Percentiles rank a stretch among this genome's conserved stretches.
Conservation (phyloP, 2,888 invertebrate species). For the Catocala nupta region DNA sequence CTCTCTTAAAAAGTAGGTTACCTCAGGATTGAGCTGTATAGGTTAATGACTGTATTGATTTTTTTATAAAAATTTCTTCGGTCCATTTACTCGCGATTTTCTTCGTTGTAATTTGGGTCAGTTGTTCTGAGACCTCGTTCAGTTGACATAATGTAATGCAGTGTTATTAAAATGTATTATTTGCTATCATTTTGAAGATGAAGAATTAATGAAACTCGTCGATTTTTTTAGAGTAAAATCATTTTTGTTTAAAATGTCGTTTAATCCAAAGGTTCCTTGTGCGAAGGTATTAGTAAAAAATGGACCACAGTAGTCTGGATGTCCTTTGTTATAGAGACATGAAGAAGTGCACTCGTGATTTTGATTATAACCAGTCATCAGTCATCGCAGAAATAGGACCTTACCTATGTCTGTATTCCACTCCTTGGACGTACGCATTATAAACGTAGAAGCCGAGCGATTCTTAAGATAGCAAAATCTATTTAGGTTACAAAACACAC, state of each 20-base stretch:
- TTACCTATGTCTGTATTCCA: too few relatives aligned
- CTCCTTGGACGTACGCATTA: too few relatives aligned
- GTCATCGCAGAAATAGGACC: too few relatives aligned
- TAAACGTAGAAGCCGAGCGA: too few relatives aligned
- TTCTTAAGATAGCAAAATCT: not conserved
- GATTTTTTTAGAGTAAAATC: too few relatives aligned
- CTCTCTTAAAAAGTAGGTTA: conserved; percentile 45
- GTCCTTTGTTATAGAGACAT: too few relatives aligned
- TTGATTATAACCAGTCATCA: too few relatives aligned
- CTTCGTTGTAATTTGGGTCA: conserved; percentile 4
- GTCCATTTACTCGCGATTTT: not conserved
- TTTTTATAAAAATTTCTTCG: conserved; percentile 1
- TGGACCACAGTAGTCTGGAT: too few relatives aligned
- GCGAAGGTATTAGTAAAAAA: too few relatives aligned
- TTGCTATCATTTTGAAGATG: not conserved
- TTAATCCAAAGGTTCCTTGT: too few relatives aligned
- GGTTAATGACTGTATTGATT: conserved; percentile 21
- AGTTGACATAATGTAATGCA: not conserved
- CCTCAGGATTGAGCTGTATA: conserved; percentile 29
- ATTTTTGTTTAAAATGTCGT: too few relatives aligned
- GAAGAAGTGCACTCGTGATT: too few relatives aligned
- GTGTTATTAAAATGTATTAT: not conserved
- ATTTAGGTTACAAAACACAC: not conserved
- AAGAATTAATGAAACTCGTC: not conserved
- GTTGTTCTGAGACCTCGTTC: conserved; percentile 5